Evolutionary conservation across 2,888 invertebrate species (phyloP).

Genomic region (Pharmacophagus antenor): DNA sequence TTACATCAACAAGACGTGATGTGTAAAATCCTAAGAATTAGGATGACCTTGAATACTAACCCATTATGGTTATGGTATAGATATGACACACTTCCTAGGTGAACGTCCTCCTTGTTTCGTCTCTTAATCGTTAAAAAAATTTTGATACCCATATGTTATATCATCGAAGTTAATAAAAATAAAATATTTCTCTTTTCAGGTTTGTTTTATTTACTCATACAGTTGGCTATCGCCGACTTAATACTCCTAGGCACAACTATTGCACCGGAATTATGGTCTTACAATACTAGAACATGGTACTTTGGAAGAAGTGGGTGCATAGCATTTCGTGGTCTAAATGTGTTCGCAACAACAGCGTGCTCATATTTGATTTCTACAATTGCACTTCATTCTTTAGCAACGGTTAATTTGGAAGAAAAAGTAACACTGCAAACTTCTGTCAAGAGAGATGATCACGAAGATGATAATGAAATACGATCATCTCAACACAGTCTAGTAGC

Average conservation of each 20-base stretch:
- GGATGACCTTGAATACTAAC: too few species aligned
- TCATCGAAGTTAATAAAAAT: not conserved
- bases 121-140: not conserved
- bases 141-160: not conserved
- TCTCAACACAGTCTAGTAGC: constrained; percentile 74
- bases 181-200: constrained; percentile 63
- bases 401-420: constrained; percentile 74
- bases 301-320: constrained; percentile 74
- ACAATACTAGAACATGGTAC: constrained; percentile 74
- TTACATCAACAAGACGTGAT: too few species aligned
- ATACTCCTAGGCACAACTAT: constrained; percentile 65
- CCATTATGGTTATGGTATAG: too few species aligned
- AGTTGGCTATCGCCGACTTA: constrained; percentile 77
- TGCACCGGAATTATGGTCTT: constrained; percentile 76
- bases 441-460: constrained; percentile 54
- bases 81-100: too few species aligned
- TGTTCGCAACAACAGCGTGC: constrained; percentile 78
- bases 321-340: constrained; percentile 77
- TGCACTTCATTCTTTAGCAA: constrained; percentile 80
- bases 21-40: too few species aligned
- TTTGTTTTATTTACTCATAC: constrained; percentile 72
- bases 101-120: not conserved
- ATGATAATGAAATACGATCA: constrained; percentile 69
- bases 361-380: constrained; percentile 79
- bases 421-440: constrained; percentile 53